Evolutionary conservation across 2,797 vertebrate species (phyloP).

Genomic region (Chelidonichthys spinosus): DNA sequence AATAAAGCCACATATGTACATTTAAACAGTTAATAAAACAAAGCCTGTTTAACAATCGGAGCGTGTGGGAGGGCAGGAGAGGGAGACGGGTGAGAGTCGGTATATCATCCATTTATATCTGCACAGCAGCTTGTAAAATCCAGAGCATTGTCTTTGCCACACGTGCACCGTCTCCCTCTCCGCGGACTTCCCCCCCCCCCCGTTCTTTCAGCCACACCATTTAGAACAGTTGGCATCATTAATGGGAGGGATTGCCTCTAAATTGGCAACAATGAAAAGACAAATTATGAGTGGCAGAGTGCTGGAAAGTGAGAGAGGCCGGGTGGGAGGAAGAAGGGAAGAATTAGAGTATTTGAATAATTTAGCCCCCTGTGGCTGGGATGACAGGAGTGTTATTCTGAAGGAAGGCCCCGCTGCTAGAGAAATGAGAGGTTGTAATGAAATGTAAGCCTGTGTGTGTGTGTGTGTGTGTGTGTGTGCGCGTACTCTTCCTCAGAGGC

Average conservation of each 20-base stretch:
- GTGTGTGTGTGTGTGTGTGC: slow-evolving; percentile 60
- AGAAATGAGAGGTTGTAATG: slow-evolving; percentile 93
- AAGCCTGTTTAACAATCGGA: slow-evolving; percentile 77
- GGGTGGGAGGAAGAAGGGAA: slow-evolving; percentile 89
- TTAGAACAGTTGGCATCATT: slow-evolving; percentile 93
- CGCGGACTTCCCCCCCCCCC: slow-evolving; percentile 55
- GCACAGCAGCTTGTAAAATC: slow-evolving; percentile 79
- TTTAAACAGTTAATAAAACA: slow-evolving; percentile 84
- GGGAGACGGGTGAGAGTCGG: slow-evolving; percentile 67
- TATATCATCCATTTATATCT: slow-evolving; percentile 82
- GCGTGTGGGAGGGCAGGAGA: slow-evolving; percentile 62
- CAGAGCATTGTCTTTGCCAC: slow-evolving; percentile 70
- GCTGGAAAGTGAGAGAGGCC: slow-evolving; percentile 67
- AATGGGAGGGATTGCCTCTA: slow-evolving; percentile 95
- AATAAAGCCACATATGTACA: slow-evolving; percentile 84
- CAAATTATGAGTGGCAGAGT: slow-evolving; percentile 93
- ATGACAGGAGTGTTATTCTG: slow-evolving; percentile 99
- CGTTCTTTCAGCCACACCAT: slow-evolving; percentile 75
- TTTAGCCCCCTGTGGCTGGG: slow-evolving; percentile 94
- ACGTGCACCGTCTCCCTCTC: slow-evolving; percentile 52
- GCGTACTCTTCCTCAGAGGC: slow-evolving; percentile 46
- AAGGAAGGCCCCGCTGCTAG: slow-evolving; percentile 92
- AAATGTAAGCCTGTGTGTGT: slow-evolving; percentile 75
- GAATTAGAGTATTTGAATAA: slow-evolving; percentile 99
- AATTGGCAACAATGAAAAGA: slow-evolving; percentile 97